phyloP scores from a whole-genome alignment of 2,113 vertebrate species.

The Cinclus cinclus region DNA sequence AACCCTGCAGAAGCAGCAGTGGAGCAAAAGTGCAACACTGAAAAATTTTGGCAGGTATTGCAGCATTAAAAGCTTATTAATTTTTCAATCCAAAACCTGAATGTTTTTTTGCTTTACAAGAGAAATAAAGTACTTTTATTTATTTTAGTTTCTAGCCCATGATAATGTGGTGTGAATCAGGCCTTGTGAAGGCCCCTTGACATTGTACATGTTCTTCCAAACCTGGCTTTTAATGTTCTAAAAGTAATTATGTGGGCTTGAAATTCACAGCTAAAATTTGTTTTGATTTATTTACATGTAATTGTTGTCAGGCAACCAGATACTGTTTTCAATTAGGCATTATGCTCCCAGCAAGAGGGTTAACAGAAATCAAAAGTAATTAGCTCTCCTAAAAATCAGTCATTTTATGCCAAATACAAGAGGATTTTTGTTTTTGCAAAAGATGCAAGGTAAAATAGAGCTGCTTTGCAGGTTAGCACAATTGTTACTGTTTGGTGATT shows the following conservation, averaged over 20 bases:
- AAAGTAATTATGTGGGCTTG: background rate
- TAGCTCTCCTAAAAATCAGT: background rate
- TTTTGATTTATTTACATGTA: background rate
- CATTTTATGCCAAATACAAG: background rate
- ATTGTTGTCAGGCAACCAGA: background rate
- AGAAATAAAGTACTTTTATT: background rate
- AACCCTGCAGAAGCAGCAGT: background rate
- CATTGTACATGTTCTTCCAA: fast-evolving
- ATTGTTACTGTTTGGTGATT: background rate
- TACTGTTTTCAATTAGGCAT: background rate
- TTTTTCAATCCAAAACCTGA: background rate
- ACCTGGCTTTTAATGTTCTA: background rate
- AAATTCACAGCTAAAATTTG: constrained; percentile 3
- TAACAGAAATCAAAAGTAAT: background rate
- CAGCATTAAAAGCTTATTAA: background rate
- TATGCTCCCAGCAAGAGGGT: background rate
- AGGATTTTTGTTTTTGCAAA: background rate
- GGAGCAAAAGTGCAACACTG: background rate
- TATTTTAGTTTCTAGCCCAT: background rate
- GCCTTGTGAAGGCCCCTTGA: background rate
- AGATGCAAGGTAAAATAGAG: background rate
- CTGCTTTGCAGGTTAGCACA: background rate
- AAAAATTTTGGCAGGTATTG: background rate
- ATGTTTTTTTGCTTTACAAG: background rate
- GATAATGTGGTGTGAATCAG: background rate